phyloP scores from a whole-genome alignment of 2,113 vertebrate species.

The Sphyrna mokarran region DNA sequence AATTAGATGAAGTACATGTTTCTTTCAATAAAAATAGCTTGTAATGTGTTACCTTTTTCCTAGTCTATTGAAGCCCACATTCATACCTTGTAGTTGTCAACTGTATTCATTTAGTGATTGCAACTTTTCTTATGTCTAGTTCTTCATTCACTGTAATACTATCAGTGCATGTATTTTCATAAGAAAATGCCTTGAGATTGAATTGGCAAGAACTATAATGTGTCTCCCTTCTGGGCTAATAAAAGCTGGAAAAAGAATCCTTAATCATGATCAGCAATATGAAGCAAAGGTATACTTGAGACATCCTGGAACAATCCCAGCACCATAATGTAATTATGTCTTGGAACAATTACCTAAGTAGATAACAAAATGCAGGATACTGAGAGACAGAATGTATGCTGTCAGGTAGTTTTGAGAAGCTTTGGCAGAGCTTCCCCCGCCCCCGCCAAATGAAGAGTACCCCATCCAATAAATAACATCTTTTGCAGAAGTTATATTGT shows the following conservation, averaged over 20 bases:
- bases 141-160: background rate
- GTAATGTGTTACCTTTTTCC: background rate
- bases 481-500: background rate
- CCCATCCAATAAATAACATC: background rate
- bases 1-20: background rate
- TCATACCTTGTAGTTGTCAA: background rate
- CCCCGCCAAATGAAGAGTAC: background rate
- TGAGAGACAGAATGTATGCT: background rate
- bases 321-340: background rate
- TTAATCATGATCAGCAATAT: background rate
- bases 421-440: background rate
- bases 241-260: background rate
- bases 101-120: background rate
- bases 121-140: background rate
- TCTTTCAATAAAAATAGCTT: background rate
- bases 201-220: background rate
- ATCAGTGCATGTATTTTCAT: background rate
- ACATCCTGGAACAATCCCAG: too few relatives aligned
- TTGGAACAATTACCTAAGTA: background rate
- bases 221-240: background rate
- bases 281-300: background rate
- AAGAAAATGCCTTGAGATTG: background rate
- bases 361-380: background rate
- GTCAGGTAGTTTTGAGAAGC: background rate
- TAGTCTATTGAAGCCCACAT: background rate